A percentile compares a stretch with the other conserved stretches of the same genome.
Evolutionary conservation across 2,888 invertebrate genomes (phyloP).

Genomic region (Dermolepida albohirtum): DNA sequence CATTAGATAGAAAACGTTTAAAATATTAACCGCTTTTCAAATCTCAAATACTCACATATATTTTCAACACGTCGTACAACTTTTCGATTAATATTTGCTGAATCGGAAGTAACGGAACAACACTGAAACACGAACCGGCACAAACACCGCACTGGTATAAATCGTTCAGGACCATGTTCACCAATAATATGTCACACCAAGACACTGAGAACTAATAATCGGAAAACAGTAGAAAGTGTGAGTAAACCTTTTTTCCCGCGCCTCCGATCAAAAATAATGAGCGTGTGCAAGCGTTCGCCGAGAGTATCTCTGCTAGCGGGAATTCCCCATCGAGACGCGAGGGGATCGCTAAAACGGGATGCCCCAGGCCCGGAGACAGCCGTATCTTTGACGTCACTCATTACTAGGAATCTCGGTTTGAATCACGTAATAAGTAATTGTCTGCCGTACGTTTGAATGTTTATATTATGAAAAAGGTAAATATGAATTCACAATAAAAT

Average conservation of each 20-base stretch:
- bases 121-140: conserved; percentile 23
- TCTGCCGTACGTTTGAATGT: neutral
- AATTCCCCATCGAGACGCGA: conserved; percentile 35
- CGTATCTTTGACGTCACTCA: conserved; percentile 26
- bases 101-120: conserved; percentile 20
- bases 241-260: conserved; percentile 39
- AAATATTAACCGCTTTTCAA: too few species aligned
- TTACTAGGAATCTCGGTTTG: conserved; percentile 19
- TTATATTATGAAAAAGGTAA: neutral
- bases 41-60: conserved; percentile 23
- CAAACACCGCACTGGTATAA: conserved; percentile 37
- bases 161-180: conserved; percentile 27
- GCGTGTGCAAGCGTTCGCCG: conserved; percentile 11
- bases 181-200: conserved; percentile 15
- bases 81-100: conserved; percentile 32
- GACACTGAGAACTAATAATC: conserved; percentile 13
- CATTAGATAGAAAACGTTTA: too few species aligned
- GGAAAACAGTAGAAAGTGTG: conserved; percentile 27
- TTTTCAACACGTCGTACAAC: conserved; percentile 31
- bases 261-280: conserved; percentile 12
- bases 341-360: conserved; percentile 13
- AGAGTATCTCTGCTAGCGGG: conserved; percentile 22
- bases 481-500: conserved; percentile 57
- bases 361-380: conserved; percentile 31
- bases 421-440: neutral